A percentile compares a stretch with the other conserved stretches of the same genome.
phyloP scores from a whole-genome alignment of 2,797 vertebrate species.

The Pristis pectinata region DNA sequence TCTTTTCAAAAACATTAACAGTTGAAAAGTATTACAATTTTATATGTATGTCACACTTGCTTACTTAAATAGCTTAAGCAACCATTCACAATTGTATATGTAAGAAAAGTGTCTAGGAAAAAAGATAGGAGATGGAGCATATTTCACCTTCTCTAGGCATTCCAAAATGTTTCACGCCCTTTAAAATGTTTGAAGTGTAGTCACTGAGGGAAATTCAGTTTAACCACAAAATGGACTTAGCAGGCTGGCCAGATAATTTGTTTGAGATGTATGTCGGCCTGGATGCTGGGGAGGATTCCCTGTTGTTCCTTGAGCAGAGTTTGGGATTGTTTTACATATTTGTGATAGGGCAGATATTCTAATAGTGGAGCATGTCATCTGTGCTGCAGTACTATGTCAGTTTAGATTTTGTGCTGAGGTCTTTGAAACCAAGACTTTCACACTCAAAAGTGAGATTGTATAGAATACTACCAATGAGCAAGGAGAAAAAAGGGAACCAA shows the following conservation, averaged over 20 bases:
- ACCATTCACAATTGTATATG: neutral
- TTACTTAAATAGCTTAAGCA: neutral
- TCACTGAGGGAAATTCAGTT: neutral
- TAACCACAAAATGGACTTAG: neutral
- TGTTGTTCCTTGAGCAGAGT: neutral
- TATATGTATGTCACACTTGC: neutral
- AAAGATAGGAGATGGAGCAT: neutral
- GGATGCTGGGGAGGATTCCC: no score
- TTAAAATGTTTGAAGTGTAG: neutral
- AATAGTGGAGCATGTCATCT: neutral
- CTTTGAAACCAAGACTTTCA: neutral
- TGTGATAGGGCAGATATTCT: no score
- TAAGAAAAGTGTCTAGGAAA: neutral
- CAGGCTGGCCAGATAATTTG: neutral
- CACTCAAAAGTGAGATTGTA: neutral
- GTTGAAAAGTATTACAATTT: neutral
- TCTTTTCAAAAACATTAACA: neutral
- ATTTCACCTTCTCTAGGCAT: no score
- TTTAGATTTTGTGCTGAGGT: neutral
- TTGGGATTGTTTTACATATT: neutral
- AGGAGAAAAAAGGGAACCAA: neutral
- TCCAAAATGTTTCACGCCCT: no score
- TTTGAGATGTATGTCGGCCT: neutral
- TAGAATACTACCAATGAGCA: neutral
- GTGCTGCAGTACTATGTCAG: neutral